These are phyloP conservation scores for Malthinus seriepunctatus DNA, from an alignment of 2,888 invertebrate genomes.

Conservation along the genomic window DNA sequence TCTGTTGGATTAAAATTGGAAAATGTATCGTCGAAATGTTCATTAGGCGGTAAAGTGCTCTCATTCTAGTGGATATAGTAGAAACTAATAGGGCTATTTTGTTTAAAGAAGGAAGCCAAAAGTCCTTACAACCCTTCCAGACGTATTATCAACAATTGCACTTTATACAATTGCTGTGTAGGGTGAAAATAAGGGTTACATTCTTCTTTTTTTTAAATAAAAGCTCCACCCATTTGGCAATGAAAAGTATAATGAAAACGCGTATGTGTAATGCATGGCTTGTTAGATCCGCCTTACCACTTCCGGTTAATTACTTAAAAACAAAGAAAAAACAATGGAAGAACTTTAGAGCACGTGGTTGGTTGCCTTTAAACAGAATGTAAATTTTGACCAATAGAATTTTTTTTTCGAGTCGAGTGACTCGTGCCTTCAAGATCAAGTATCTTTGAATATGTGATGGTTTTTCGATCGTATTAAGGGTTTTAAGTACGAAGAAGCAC, in stretches of 20 bases:
- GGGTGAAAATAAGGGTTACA: constrained; percentile 28
- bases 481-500: constrained; percentile 7
- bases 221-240: constrained; percentile 46
- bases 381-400: constrained; percentile 44
- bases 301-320: constrained; percentile 51
- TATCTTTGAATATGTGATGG: constrained; percentile 29
- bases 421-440: constrained; percentile 41
- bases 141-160: neutral
- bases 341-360: constrained; percentile 44
- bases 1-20: constrained; percentile 11
- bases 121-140: constrained; percentile 23
- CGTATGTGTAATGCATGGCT: constrained; percentile 45
- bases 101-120: constrained; percentile 15
- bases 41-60: constrained; percentile 15
- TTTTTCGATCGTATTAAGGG: constrained; percentile 17
- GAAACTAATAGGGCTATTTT: constrained; percentile 25
- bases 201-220: neutral
- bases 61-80: constrained; percentile 6
- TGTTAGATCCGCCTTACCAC: constrained; percentile 47
- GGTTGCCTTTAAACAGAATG: constrained; percentile 47
- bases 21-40: constrained; percentile 6
- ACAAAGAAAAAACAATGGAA: constrained; percentile 50
- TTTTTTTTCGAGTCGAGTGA: constrained; percentile 41
- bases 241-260: constrained; percentile 44
- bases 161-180: constrained; percentile 29